phyloP scores from a whole-genome alignment of 2,797 vertebrate genomes.

The Sebastes oblongus region DNA sequence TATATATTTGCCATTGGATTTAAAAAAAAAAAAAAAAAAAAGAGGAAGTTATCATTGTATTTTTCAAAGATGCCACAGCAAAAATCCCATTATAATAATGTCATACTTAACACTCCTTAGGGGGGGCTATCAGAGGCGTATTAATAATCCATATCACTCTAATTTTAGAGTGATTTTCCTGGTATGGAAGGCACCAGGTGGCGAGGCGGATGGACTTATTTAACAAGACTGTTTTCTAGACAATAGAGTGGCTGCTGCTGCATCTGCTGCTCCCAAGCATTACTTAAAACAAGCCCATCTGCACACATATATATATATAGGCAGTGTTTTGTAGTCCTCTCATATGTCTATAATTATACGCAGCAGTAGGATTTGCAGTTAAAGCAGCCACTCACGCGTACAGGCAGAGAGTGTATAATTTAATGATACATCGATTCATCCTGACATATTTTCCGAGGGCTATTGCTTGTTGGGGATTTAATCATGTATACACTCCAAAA shows the following conservation, averaged over 20 bases:
- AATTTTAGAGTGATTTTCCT: constrained; percentile 23
- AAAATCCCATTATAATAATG: constrained; percentile 38
- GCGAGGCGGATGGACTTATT: constrained; percentile 56
- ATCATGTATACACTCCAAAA: constrained; percentile 41
- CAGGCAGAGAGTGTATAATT: constrained; percentile 46
- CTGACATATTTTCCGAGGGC: constrained; percentile 61
- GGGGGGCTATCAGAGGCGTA: not conserved
- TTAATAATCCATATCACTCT: constrained; percentile 33
- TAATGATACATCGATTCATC: constrained; percentile 61
- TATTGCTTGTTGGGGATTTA: constrained; percentile 60
- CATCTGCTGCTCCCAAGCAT: constrained; percentile 60
- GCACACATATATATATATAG: constrained; percentile 52
- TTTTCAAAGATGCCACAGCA: constrained; percentile 15
- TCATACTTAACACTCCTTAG: constrained; percentile 5
- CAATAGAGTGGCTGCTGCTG: constrained; percentile 66
- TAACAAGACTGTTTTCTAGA: constrained; percentile 58
- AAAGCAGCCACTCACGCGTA: constrained; percentile 45
- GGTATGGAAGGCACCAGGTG: constrained; percentile 63
- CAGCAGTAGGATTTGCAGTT: constrained; percentile 46
- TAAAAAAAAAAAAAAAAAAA: not conserved
- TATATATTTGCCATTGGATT: not conserved
- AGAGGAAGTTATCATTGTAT: not conserved
- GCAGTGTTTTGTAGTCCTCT: constrained; percentile 44
- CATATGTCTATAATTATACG: constrained; percentile 60
- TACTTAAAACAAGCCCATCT: constrained; percentile 65